Base-by-base conservation (phyloP, 2,888 invertebrate genomes). In the Perizoma affinitatum region DNA sequence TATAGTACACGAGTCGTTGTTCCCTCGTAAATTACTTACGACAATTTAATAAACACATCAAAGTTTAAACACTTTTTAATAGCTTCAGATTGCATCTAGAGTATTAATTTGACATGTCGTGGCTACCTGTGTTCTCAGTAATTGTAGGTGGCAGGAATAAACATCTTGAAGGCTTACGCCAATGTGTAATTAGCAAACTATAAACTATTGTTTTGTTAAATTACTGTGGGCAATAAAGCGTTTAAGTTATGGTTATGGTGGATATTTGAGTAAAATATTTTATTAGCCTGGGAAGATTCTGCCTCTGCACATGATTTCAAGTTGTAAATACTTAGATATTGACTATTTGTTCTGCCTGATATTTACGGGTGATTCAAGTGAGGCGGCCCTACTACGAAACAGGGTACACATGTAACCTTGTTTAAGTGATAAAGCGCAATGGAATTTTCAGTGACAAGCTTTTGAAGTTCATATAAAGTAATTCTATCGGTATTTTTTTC, bases 21-120 rank as follows among this genome's bases (percentile, higher is more conserved):
- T 65, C 76, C 72, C 73, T 81, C 81, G 81, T 87, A 88, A 89
- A 89, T 90, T 81, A 84, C 81, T 77, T 79, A 80, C 75, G 87
- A 89, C 87, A 88, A 85, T 89, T 89, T 91, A 90, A 90, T 90
- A 90, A 86, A 90, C 87, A 88, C 88, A 88, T 89, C 88, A 88
- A 76, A 78, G 72, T 78, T 76, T 87, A 88, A 89, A 88, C 79
- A 84, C 80, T 84, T 86, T 83, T 84, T 86, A 86, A 88, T 86
- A 84, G 83, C 83, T 78, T 71, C 75, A 82, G 86, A 87, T 85
- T 83, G 79, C 75, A 83, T 85, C 86, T 75, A 68, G 69, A 72
- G 79, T 82, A 89, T 86, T 87, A 87, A 89, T 90, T 88, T 87
- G 84, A 85, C 82, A 78, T 78, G 77, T 78, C 72, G 74, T 73